Evolutionary conservation across 2,797 vertebrate genomes (phyloP).

Genomic region (Gallinago stenura): DNA sequence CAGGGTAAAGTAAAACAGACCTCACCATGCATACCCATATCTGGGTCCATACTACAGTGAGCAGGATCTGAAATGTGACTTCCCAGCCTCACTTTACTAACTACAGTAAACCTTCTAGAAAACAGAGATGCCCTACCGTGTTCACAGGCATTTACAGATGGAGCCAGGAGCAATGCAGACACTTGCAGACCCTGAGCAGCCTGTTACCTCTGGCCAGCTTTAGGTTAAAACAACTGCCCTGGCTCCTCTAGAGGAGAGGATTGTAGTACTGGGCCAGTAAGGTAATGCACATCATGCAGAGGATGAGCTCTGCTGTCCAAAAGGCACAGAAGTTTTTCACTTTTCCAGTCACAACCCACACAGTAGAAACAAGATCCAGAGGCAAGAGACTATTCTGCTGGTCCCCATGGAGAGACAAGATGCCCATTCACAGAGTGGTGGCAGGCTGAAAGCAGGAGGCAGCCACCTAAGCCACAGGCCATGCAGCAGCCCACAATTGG

Average conservation of each 20-base stretch:
- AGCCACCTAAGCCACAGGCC: not conserved
- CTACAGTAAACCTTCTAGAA: not conserved
- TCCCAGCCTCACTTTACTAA: not conserved
- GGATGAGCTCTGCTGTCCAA: not conserved
- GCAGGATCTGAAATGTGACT: not conserved
- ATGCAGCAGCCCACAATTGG: not conserved
- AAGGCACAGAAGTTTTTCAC: not conserved
- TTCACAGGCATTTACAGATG: not conserved
- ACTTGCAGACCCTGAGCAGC: not conserved
- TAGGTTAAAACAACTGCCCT: not conserved
- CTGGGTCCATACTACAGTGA: not conserved
- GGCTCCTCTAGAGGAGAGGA: not conserved
- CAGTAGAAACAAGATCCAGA: not conserved
- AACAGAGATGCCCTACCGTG: not conserved
- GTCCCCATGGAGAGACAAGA: not conserved
- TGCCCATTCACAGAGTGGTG: too few species aligned
- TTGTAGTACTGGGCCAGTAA: rapidly evolving
- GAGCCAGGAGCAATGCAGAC: not conserved
- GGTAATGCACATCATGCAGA: not conserved
- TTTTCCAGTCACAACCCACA: not conserved
- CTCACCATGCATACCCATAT: not conserved
- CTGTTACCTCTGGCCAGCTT: not conserved
- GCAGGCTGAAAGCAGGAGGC: not conserved
- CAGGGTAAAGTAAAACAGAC: not conserved
- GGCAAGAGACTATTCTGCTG: not conserved